Conservation (phyloP, 1,140 invertebrate genomes). For the Chironomus tepperi region DNA sequence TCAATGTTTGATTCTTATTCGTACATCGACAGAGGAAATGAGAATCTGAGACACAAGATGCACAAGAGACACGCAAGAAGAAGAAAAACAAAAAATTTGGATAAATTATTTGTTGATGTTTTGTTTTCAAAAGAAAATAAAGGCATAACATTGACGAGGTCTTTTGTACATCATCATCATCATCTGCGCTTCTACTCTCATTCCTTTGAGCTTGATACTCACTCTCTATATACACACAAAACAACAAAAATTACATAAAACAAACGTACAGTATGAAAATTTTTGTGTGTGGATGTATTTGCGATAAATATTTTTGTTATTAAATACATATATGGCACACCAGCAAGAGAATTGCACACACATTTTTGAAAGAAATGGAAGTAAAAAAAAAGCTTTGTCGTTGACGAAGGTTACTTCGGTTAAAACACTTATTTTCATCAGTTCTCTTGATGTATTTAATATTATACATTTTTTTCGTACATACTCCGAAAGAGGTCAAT, state of each 20-base stretch:
- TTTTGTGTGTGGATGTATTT: neutral
- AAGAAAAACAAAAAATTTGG: no score
- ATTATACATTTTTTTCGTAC: conserved; percentile 18
- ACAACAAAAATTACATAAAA: neutral
- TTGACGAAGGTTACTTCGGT: conserved; percentile 21
- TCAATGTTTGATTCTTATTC: no score
- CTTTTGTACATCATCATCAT: neutral
- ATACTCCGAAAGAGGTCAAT: conserved; percentile 19
- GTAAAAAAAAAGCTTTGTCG: neutral
- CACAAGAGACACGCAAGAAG: no score
- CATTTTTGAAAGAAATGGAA: neutral
- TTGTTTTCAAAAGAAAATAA: neutral
- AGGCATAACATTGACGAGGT: neutral
- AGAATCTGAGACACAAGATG: no score
- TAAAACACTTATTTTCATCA: conserved; percentile 18
- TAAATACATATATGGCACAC: neutral
- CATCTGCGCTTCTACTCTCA: neutral
- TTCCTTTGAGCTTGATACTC: neutral
- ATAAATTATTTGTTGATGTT: no score
- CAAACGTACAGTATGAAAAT: neutral
- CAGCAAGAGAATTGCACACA: neutral
- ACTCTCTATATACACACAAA: neutral
- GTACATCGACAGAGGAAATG: no score
- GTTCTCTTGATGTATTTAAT: neutral
- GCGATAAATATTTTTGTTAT: neutral